phyloP scores from a whole-genome alignment of 2,888 invertebrate genomes.

The Leptogaster cylindrica region DNA sequence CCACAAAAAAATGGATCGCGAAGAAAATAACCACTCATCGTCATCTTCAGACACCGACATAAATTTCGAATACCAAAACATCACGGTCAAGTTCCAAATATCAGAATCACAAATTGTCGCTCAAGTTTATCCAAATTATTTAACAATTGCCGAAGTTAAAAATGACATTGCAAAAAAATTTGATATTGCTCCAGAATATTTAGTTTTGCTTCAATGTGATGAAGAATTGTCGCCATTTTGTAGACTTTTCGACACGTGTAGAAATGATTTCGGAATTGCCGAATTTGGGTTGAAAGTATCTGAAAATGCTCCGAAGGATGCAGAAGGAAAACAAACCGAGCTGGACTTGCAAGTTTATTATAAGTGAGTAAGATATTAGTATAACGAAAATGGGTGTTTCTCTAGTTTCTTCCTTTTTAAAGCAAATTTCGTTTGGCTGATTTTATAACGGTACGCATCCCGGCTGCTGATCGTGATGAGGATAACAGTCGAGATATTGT shows the following conservation, averaged over 20 bases:
- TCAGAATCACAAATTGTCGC: conserved; percentile 57
- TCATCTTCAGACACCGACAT: conserved; percentile 5
- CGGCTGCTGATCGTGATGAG: conserved; percentile 59
- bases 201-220: conserved; percentile 64
- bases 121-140: conserved; percentile 60
- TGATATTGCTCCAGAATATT: conserved; percentile 63
- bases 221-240: conserved; percentile 55
- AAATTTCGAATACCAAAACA: conserved; percentile 53
- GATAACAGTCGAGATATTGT: conserved; percentile 62
- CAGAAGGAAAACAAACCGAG: conserved; percentile 46
- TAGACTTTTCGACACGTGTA: conserved; percentile 52
- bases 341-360: conserved; percentile 59
- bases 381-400: neutral
- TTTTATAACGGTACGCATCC: conserved; percentile 65
- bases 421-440: conserved; percentile 64
- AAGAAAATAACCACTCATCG: neutral
- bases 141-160: conserved; percentile 68
- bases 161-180: conserved; percentile 68
- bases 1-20: neutral
- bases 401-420: conserved; percentile 40
- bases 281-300: conserved; percentile 53
- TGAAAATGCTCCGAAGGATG: conserved; percentile 21
- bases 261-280: conserved; percentile 59
- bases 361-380: conserved; percentile 51
- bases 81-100: conserved; percentile 60